Evolutionary conservation across 2,113 vertebrate species (phyloP), one percentile per base, ranked within the genome.

Genomic region (Ondatra zibethicus): DNA sequence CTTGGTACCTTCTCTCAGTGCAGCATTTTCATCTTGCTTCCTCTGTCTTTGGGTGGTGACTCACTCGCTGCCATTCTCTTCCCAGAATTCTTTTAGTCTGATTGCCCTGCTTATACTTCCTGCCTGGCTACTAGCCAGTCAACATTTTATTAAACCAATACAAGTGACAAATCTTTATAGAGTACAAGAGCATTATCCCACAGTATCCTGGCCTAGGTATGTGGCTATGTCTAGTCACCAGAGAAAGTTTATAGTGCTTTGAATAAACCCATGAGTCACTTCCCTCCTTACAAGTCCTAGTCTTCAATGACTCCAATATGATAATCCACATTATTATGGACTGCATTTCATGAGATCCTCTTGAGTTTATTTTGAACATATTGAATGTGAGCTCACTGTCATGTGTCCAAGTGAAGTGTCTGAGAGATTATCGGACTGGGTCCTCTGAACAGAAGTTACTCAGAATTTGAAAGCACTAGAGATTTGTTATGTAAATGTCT

Each of bases 301-400:
- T 76, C 89, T 97, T 92, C 98, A 82, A 97, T 98, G 95, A 96
- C 96, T 98, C 90, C 45, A 23, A 76, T 75, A 68, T 58, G 84
- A 92, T 89, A 88, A 95, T 82, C 94, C 93, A 94, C 94, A 95
- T 17, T 55, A 47, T 63, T 85, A 92, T 47, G 55, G 70, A 45
- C 52, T n/a, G 52, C 88, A 13, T 82, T 95, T 88, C 82, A 91
- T 81, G 88, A 95, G 85, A 87, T 33, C 13, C n/a, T 93, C 58
- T 95, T 45, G 42, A 52, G 19, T 96, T 88, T 88, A 7, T 86
- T 96, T 80, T 72, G 33, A 58, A n/a, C 33, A 81, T 7, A 75
- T 0, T 86, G 81, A 89, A 89, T 82, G 85, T 86, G 72, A 82
- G 5, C 61, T 87, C 50, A 94, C 50, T 76, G 39, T 58, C 33